Evolutionary conservation across 2,888 invertebrate genomes (phyloP).

Genomic region (Erannis defoliaria): DNA sequence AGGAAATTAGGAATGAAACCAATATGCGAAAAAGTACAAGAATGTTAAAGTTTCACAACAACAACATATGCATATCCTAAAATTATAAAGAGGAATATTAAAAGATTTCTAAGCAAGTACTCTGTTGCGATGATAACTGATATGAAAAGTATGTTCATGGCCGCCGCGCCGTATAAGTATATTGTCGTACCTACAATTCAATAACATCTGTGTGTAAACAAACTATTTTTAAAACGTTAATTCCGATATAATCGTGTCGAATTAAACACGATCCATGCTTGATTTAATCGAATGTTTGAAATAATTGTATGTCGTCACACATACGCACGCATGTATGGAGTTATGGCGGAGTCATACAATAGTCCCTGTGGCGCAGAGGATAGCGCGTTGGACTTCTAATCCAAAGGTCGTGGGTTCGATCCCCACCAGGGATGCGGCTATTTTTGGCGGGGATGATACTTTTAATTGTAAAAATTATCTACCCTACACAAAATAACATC

Average conservation of each 20-base stretch:
- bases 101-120: too few species aligned
- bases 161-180: too few species aligned
- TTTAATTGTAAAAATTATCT: not conserved
- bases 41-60: too few species aligned
- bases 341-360: not conserved
- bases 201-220: not conserved
- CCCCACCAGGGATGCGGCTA: constrained; percentile 87
- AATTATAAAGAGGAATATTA: too few species aligned
- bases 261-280: constrained; percentile 1
- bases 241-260: not conserved
- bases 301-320: constrained; percentile 20
- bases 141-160: too few species aligned
- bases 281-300: constrained; percentile 1
- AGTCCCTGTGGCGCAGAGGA: constrained; percentile 92
- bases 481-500: too few species aligned
- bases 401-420: constrained; percentile 93
- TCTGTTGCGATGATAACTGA: too few species aligned
- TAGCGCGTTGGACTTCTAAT: constrained; percentile 93
- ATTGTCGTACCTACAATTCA: not conserved
- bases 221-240: not conserved
- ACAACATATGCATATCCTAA: too few species aligned
- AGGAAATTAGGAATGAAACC: too few species aligned
- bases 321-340: constrained; percentile 4
- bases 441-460: constrained; percentile 11
- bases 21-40: too few species aligned